Base-by-base conservation (phyloP, 1,140 invertebrate species). In the Cydia splendana region DNA sequence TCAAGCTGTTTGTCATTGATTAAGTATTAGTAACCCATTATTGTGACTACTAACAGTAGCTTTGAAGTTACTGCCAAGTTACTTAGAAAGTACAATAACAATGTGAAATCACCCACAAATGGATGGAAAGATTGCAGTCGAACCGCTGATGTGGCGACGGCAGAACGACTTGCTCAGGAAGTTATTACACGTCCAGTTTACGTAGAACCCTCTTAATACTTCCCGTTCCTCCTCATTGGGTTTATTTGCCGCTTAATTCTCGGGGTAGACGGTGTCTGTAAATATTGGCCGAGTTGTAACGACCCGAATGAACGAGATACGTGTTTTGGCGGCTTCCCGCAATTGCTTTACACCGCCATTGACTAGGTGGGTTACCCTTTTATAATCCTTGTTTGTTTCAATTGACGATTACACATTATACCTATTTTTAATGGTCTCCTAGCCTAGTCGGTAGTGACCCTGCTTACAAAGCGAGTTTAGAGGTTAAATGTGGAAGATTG, bases 121-220 rank as follows among this genome's bases (percentile, higher is more conserved):
- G 87, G 87, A 81, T 76, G 80, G 80, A 84, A 84, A 85, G 84
- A 85, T 87, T 80, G 87, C 83, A 82, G 78, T 82, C 74, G 80
- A 90, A 91, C 83, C 85, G 89, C 89, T 91, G 89, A 91, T 88
- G 87, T 80, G 84, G 87, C 87, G 84, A 87, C 81, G 81, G 84
- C 82, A 83, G 81, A 88, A 91, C 82, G 87, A 89, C 87, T 86
- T 84, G 86, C 80, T 87, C 85, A 85, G 85, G 85, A 84, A 78
- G 82, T 82, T 85, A 86, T 86, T 84, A 88, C 81, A 77, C 74
- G 84, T 76, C 89, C 87, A 91, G 76, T 78, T 82, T 84, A 83
- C 38, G 9, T 53, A 73, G 87, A 90, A 30, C 86, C 69, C 45
- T 85, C 34, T 51, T 80, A 82, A 80, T 81, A 80, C 80, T 62